Evolutionary conservation across 2,888 invertebrate genomes (phyloP).

Genomic region (Nemapogon koenigi): DNA sequence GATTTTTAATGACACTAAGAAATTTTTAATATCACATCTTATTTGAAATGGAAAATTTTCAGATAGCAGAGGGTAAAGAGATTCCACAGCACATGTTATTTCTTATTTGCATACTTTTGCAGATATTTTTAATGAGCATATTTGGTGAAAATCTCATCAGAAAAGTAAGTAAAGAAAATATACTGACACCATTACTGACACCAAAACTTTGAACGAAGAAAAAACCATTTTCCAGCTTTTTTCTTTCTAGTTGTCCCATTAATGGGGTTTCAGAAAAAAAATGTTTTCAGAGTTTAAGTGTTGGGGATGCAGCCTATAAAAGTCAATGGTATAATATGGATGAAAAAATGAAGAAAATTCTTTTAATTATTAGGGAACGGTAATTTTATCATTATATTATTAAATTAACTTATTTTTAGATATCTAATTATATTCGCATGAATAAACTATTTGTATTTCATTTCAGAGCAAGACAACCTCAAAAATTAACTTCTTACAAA

Average conservation of each 20-base stretch:
- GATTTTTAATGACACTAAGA: not conserved
- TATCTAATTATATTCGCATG: not conserved
- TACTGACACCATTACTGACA: not conserved
- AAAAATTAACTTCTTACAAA: conserved; percentile 41
- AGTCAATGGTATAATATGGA: conserved; percentile 43
- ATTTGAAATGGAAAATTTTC: conserved; percentile 13
- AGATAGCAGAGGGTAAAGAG: conserved; percentile 28
- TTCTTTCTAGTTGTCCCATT: too few relatives aligned
- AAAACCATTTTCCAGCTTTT: not conserved
- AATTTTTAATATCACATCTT: not conserved
- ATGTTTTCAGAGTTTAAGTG: conserved; percentile 30
- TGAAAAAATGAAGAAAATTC: conserved; percentile 29
- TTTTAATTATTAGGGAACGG: conserved; percentile 37
- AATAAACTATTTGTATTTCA: not conserved
- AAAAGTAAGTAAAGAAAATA: conserved; percentile 22
- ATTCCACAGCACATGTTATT: conserved; percentile 36
- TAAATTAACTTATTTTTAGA: not conserved
- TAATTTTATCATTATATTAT: not conserved
- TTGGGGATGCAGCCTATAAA: conserved; percentile 34
- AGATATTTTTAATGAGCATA: conserved; percentile 43
- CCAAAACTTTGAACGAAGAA: not conserved
- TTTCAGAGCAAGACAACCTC: conserved; percentile 27
- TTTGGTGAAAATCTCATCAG: conserved; percentile 40
- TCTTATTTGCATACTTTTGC: conserved; percentile 32
- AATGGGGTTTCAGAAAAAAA: not conserved